Evolutionary conservation across 37 sponge, comb jelly and placozoan genomes (phyloP).

Genomic region (Haliclona indistincta): DNA sequence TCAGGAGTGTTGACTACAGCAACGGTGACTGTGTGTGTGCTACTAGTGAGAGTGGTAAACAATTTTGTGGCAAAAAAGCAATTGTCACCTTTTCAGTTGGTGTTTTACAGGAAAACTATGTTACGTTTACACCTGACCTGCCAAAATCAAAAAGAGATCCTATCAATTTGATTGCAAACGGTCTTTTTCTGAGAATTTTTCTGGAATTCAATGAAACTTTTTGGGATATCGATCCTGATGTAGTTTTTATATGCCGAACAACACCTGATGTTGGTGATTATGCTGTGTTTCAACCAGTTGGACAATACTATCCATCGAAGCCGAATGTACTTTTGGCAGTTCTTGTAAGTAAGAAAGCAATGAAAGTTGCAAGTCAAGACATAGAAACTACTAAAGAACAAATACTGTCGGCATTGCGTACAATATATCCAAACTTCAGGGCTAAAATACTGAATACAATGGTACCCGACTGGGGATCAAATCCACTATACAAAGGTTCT

Average conservation of each 20-base stretch:
- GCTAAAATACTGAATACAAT: neutral
- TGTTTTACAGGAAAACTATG: neutral
- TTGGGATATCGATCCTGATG: neutral
- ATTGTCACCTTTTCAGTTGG: neutral
- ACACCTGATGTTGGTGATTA: too few species aligned
- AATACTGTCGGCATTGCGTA: neutral
- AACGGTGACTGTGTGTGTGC: conserved; percentile 63
- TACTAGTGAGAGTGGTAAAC: neutral
- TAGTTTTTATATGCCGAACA: too few species aligned
- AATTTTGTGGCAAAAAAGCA: neutral
- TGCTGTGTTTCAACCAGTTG: too few species aligned
- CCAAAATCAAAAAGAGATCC: neutral
- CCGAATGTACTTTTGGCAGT: neutral
- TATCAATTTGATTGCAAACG: neutral
- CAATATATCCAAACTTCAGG: neutral
- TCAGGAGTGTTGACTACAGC: conserved; percentile 36
- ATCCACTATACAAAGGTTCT: conserved; percentile 25
- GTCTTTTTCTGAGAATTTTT: neutral
- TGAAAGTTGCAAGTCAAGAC: neutral
- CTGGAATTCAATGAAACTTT: neutral
- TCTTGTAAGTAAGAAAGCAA: neutral
- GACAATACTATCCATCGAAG: neutral
- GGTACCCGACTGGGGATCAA: conserved; percentile 18
- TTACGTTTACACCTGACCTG: neutral
- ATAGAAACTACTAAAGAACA: neutral